Conservation (phyloP, 2,797 vertebrate species). For the Oryzias sinensis region DNA sequence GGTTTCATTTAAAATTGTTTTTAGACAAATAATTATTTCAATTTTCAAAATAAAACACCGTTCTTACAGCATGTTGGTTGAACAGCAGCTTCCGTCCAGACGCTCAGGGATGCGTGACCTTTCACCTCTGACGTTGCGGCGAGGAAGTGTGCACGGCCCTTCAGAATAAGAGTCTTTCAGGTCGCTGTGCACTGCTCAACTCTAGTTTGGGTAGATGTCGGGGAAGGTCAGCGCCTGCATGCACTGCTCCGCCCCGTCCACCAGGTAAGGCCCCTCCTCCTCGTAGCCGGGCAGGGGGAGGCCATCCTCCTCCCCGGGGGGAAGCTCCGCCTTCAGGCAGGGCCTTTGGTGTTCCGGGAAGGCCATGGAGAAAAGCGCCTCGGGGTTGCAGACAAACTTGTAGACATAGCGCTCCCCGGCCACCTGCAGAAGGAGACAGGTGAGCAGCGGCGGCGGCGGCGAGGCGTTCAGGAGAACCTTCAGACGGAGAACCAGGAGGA, state of each 20-base stretch:
- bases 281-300: constrained; percentile 85
- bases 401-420: constrained; percentile 94
- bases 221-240: constrained; percentile 78
- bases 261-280: constrained; percentile 81
- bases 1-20: no score
- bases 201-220: constrained; percentile 85
- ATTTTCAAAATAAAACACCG: no score
- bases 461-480: background rate
- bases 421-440: constrained; percentile 74
- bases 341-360: constrained; percentile 92
- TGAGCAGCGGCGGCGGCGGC: background rate
- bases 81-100: no score
- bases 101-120: no score
- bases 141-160: no score
- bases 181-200: constrained; percentile 8
- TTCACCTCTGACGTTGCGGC: no score
- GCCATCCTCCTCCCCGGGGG: constrained; percentile 80
- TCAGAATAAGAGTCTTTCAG: background rate
- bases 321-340: constrained; percentile 85
- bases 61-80: no score
- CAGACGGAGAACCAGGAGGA: constrained; percentile 15
- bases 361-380: constrained; percentile 94
- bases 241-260: constrained; percentile 81
- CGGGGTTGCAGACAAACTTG: constrained; percentile 93
- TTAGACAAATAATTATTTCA: no score